Conservation (phyloP, 2,113 vertebrate genomes). For the Hippolais icterina region DNA sequence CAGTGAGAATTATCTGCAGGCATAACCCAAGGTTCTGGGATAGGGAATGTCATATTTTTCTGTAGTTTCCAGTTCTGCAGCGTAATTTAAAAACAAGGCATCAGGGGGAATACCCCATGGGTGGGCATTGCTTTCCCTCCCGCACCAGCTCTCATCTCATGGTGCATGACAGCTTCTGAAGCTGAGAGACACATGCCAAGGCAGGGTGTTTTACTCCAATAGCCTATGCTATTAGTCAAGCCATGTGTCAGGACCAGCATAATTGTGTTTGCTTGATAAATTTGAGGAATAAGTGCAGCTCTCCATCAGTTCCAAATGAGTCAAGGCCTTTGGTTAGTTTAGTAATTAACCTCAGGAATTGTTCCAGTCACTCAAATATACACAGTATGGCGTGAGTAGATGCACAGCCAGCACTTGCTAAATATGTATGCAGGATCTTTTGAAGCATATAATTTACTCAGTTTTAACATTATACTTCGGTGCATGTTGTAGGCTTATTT, state of each 20-base stretch:
- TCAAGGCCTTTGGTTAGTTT: slow-evolving; percentile 21
- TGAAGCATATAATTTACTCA: slow-evolving; percentile 41
- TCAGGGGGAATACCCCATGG: not conserved
- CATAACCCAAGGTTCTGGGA: not conserved
- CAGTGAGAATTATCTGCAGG: not conserved
- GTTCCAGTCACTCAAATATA: slow-evolving; percentile 31
- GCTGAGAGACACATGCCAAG: not conserved
- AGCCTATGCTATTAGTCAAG: not conserved
- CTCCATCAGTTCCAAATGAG: slow-evolving; percentile 13
- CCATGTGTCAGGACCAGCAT: not conserved
- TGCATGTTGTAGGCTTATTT: not conserved
- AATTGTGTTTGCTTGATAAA: slow-evolving; percentile 18
- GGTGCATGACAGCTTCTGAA: not conserved
- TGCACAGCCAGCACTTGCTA: not conserved
- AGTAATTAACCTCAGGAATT: slow-evolving; percentile 55
- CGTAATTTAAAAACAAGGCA: not conserved
- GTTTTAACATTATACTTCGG: not conserved
- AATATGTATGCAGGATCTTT: slow-evolving; percentile 12
- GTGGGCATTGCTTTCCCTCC: not conserved
- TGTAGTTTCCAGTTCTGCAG: not conserved
- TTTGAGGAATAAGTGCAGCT: not conserved
- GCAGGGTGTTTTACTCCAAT: not conserved
- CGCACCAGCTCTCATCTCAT: not conserved
- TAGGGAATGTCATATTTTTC: not conserved
- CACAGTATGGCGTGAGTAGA: not conserved